Percentiles rank a stretch among this genome's conserved stretches.
Conservation (phyloP, 2,797 vertebrate genomes). For the Cossypha caffra region DNA sequence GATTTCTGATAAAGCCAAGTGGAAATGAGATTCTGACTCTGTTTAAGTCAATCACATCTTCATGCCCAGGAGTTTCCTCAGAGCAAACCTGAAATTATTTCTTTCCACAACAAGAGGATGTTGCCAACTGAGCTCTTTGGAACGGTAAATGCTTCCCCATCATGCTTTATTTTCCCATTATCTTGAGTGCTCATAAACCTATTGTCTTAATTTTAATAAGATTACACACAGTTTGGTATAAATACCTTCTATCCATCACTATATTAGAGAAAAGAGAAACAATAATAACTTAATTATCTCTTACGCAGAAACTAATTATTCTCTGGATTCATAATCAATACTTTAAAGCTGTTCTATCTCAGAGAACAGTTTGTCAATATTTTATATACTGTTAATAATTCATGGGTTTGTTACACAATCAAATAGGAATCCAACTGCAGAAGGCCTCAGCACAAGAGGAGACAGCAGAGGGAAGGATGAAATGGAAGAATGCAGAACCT, state of each 20-base stretch:
- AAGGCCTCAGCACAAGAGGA: neutral
- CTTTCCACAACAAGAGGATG: neutral
- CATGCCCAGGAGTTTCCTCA: neutral
- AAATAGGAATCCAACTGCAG: slow-evolving; percentile 7
- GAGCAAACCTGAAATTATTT: slow-evolving; percentile 24
- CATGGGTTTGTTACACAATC: slow-evolving; percentile 52
- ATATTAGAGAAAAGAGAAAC: slow-evolving; percentile 49
- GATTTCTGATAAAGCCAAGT: neutral
- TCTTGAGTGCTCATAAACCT: slow-evolving; percentile 15
- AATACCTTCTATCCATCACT: slow-evolving; percentile 50
- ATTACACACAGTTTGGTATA: slow-evolving; percentile 22
- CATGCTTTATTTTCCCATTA: slow-evolving; percentile 17
- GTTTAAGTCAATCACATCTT: neutral
- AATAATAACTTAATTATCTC: slow-evolving; percentile 64
- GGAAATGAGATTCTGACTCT: neutral
- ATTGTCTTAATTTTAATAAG: slow-evolving; percentile 43
- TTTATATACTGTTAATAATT: slow-evolving; percentile 63
- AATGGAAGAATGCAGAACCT: neutral
- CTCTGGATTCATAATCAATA: slow-evolving; percentile 58
- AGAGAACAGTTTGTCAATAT: slow-evolving; percentile 60
- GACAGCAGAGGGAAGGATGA: neutral
- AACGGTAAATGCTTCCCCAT: neutral
- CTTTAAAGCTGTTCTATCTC: slow-evolving; percentile 30
- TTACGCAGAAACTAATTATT: slow-evolving; percentile 57
- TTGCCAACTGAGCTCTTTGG: neutral